phyloP scores from a whole-genome alignment of 92 coral and sea anemone species.

The Porites lobata region DNA sequence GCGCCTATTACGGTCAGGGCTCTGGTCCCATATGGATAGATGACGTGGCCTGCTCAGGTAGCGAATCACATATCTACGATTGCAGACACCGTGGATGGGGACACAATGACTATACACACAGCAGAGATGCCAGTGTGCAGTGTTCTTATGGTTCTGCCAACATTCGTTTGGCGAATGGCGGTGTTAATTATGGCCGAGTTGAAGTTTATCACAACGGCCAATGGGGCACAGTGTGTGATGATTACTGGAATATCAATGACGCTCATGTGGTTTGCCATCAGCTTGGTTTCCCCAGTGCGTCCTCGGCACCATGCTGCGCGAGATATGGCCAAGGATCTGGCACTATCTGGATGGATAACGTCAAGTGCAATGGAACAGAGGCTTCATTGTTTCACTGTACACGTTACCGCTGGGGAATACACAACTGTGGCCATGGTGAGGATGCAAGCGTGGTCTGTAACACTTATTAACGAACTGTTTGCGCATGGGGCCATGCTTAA shows the following conservation, averaged over 20 bases:
- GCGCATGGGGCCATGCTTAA: too few relatives aligned
- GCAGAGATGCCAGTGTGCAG: conserved; percentile 44
- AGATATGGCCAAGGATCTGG: conserved; percentile 8
- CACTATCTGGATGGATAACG: not conserved
- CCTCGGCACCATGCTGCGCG: not conserved
- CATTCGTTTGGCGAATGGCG: not conserved
- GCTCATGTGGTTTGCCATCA: too few relatives aligned
- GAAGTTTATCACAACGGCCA: too few relatives aligned
- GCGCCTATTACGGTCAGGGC: conserved; percentile 18
- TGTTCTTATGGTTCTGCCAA: conserved; percentile 1
- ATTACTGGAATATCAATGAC: too few relatives aligned
- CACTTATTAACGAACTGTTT: not conserved
- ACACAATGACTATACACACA: conserved; percentile 36
- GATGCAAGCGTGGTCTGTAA: conserved; percentile 19
- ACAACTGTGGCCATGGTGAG: not conserved
- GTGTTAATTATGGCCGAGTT: too few relatives aligned
- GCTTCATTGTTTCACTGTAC: not conserved
- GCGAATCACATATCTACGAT: conserved; percentile 26
- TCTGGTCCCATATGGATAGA: conserved; percentile 57
- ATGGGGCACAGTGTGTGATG: too few relatives aligned
- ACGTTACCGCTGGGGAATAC: not conserved
- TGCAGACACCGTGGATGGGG: conserved; percentile 46
- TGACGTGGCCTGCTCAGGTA: conserved; percentile 31
- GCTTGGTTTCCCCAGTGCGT: too few relatives aligned
- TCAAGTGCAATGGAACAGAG: not conserved